Evolutionary conservation across 2,888 invertebrate genomes (phyloP).

Genomic region (Autographa gamma): DNA sequence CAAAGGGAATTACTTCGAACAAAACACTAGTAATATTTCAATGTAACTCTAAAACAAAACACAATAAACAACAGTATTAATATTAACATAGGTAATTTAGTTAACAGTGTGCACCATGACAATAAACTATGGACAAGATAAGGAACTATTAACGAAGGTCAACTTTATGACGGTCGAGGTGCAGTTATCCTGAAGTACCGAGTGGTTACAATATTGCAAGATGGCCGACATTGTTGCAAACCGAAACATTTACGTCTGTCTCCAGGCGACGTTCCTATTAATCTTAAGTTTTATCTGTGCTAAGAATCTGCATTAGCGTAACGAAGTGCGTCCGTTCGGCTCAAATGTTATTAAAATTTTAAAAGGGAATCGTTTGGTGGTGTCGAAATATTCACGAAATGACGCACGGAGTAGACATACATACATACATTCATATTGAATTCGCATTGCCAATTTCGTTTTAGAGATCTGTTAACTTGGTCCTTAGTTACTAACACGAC

Average conservation of each 20-base stretch:
- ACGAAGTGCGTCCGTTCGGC: conserved; percentile 28
- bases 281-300: conserved; percentile 41
- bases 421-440: conserved; percentile 15
- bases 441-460: conserved; percentile 29
- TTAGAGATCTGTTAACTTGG: conserved; percentile 11
- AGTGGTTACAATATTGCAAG: conserved; percentile 43
- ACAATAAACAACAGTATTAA: conserved; percentile 54
- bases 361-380: conserved; percentile 32
- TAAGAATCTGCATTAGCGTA: conserved; percentile 32
- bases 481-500: neutral
- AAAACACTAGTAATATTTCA: conserved; percentile 10
- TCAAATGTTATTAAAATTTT: conserved; percentile 53
- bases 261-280: conserved; percentile 36
- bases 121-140: conserved; percentile 59
- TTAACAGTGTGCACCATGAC: conserved; percentile 48
- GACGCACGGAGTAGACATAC: conserved; percentile 45
- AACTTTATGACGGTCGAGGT: conserved; percentile 62
- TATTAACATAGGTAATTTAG: conserved; percentile 52
- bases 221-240: conserved; percentile 45
- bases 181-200: conserved; percentile 38
- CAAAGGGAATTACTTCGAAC: conserved; percentile 19
- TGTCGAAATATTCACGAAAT: conserved; percentile 50
- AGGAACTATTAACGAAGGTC: conserved; percentile 60
- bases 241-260: conserved; percentile 24
- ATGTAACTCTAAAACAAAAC: conserved; percentile 36